These are phyloP conservation scores for Bovichtus variegatus DNA, from an alignment of 2,797 vertebrate genomes.

Conservation along the genomic window DNA sequence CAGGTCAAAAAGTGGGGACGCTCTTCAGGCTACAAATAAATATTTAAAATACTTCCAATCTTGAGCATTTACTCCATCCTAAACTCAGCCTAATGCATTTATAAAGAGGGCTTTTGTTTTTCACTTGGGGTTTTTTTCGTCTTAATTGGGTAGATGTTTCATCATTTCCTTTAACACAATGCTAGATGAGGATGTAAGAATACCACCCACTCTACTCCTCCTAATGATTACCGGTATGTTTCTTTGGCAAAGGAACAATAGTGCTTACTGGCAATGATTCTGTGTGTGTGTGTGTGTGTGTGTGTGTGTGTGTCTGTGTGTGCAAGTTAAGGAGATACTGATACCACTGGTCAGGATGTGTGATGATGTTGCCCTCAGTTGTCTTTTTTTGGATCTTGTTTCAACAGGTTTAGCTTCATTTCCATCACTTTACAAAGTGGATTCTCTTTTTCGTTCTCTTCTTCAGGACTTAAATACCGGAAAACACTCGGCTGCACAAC, in stretches of 20 bases:
- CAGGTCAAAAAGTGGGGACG: conserved; percentile 14
- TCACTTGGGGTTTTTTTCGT: conserved; percentile 7
- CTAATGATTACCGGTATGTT: conserved; percentile 11
- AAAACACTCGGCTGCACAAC: conserved; percentile 3
- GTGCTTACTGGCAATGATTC: conserved; percentile 20
- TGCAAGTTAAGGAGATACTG: conserved; percentile 2
- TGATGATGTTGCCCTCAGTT: conserved; percentile 7
- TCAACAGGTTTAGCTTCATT: conserved; percentile 16
- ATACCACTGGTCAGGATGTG: neutral
- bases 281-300: conserved; percentile 1
- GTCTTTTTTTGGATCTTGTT: conserved; percentile 8
- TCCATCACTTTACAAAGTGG: neutral
- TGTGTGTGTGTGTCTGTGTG: neutral
- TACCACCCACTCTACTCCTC: conserved; percentile 4
- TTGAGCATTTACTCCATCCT: conserved; percentile 27
- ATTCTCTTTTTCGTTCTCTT: neutral
- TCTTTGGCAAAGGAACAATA: neutral
- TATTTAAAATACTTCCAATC: conserved; percentile 29
- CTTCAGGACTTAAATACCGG: conserved; percentile 11
- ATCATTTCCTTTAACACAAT: conserved; percentile 15
- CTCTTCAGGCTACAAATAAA: conserved; percentile 20
- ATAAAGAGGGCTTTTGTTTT: conserved; percentile 8
- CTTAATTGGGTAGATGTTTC: conserved; percentile 24
- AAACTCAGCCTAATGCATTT: conserved; percentile 31
- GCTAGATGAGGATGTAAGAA: conserved; percentile 5